Evolutionary conservation across 2,888 invertebrate species (phyloP).

Genomic region (Autographa gamma): DNA sequence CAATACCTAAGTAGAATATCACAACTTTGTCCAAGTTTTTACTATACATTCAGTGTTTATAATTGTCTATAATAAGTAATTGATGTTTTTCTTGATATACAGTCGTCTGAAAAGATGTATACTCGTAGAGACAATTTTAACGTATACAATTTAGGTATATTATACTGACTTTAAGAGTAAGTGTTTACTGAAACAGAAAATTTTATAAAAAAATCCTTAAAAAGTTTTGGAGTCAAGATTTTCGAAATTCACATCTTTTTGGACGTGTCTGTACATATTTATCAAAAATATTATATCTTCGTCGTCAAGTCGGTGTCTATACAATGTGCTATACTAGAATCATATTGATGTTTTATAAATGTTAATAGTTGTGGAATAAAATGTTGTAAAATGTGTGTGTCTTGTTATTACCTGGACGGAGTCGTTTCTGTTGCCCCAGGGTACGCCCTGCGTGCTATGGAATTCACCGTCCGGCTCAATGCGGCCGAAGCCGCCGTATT

Average conservation of each 20-base stretch:
- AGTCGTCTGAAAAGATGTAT: not conserved
- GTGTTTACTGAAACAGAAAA: not conserved
- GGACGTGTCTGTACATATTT: not conserved
- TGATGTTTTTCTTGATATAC: not conserved
- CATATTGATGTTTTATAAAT: conserved; percentile 2
- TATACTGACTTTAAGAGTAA: not conserved
- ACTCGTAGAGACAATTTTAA: not conserved
- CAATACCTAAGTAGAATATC: not conserved
- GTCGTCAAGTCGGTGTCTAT: not conserved
- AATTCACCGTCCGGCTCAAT: conserved; percentile 77
- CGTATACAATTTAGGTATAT: not conserved
- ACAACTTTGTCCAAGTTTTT: not conserved
- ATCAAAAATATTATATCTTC: not conserved
- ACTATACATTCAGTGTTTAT: not conserved
- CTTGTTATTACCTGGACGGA: conserved; percentile 85
- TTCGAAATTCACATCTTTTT: conserved; percentile 4
- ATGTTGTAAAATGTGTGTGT: not conserved
- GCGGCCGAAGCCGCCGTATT: conserved; percentile 84
- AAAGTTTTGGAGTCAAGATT: not conserved
- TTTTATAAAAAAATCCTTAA: not conserved
- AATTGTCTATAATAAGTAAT: not conserved
- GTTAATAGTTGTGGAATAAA: conserved; percentile 7
- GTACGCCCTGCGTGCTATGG: conserved; percentile 79
- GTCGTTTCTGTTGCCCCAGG: conserved; percentile 84
- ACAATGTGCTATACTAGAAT: not conserved